Evolutionary conservation across 2,113 vertebrate species (phyloP).

Genomic region (Miniopterus natalensis): DNA sequence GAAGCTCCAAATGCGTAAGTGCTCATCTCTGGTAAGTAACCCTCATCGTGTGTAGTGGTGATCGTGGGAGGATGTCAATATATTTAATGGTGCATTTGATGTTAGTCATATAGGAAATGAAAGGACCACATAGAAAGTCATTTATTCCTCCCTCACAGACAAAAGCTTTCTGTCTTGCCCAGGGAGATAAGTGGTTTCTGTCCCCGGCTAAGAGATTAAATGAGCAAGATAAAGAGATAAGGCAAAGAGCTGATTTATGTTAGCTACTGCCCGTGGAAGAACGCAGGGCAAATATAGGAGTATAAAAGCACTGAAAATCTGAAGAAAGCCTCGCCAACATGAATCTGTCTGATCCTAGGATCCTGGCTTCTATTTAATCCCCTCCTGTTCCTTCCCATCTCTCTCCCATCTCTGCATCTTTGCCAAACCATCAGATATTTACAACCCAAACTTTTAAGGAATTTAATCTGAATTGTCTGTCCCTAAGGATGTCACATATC

Average conservation of each 20-base stretch:
- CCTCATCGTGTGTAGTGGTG: background rate
- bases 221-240: background rate
- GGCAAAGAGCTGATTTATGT: background rate
- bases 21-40: background rate
- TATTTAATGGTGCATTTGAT: background rate
- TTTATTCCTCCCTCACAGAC: background rate
- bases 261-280: background rate
- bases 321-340: background rate
- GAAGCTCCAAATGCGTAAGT: background rate
- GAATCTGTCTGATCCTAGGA: background rate
- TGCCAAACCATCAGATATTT: background rate
- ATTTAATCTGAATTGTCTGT: background rate
- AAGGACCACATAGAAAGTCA: background rate
- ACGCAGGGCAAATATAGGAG: background rate
- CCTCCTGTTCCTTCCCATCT: background rate
- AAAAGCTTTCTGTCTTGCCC: constrained; percentile 7
- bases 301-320: background rate
- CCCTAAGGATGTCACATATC: background rate
- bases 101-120: background rate
- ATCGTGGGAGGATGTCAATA: no score
- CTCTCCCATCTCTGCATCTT: background rate
- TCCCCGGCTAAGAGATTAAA: background rate
- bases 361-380: background rate
- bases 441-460: background rate
- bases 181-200: background rate